These are phyloP conservation scores for Oceanites oceanicus DNA, from an alignment of 2,113 vertebrate species.

Conservation along the genomic window DNA sequence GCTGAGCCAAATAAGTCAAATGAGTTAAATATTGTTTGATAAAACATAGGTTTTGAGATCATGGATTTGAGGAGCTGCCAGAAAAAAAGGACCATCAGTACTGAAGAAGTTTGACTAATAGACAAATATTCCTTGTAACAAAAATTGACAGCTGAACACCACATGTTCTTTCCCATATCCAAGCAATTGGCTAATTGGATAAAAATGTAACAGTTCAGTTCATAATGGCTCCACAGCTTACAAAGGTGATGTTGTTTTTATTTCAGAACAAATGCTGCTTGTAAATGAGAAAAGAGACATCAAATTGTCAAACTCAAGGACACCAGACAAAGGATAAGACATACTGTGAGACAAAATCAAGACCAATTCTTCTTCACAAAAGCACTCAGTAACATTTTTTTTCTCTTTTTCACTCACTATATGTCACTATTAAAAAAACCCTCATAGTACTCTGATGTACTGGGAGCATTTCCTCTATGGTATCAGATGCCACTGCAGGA, in stretches of 20 bases:
- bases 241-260: neutral
- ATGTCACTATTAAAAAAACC: neutral
- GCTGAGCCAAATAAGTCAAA: neutral
- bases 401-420: neutral
- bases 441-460: neutral
- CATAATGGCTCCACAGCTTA: neutral
- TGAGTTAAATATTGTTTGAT: neutral
- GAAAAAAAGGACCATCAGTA: neutral
- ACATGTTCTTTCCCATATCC: neutral
- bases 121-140: neutral
- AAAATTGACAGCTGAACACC: neutral
- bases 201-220: neutral
- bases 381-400: neutral
- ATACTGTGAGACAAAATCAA: neutral
- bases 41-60: neutral
- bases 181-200: no score
- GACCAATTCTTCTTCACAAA: neutral
- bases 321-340: neutral
- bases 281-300: neutral
- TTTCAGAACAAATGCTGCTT: neutral
- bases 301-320: neutral
- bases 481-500: neutral
- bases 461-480: neutral
- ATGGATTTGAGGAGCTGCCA: neutral
- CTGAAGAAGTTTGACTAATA: neutral